Base-by-base conservation (phyloP, 2,797 vertebrate species). In the Coregonus suidteri region DNA sequence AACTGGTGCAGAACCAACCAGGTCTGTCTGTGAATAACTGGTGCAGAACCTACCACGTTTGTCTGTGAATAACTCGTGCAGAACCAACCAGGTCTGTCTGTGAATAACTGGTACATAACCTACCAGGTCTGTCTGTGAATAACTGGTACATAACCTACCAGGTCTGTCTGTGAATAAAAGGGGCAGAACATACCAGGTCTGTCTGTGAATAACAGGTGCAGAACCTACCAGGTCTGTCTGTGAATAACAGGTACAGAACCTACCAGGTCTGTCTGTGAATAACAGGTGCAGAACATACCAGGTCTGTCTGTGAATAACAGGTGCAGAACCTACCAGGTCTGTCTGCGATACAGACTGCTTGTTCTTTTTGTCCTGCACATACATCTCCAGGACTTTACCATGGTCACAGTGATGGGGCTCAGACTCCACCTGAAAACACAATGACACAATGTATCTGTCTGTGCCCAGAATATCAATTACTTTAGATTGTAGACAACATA, bases 381-480 rank as follows among this genome's bases (percentile, higher is more conserved):
- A 96, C 90, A 95, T 91, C 88, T 96, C 93, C 78, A 96, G 81
- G 72, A 94, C 94, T 25, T 74, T 88, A 15, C 92, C 92, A 0
- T 96, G 95, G 83, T 96, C 94, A 84, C 95, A 95, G 82, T 94
- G 93, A 71, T 95, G 93, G 11, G 86, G 89, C 16, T 93, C 90
- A 0, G 85, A 81, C 1, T 90, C 87, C 16, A 92, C 91, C 89
- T 94, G 31, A 3, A 74, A 56, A 74, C 52, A 31, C 41, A 47
- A 47, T 47, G 41, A 47, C 5, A 64, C n/a, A 20, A 25, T 25
- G 59, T n/a, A 59, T n/a, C 35, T 35, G 4, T 4, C 4, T 4
- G 35, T 47, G 9, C 41, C 9, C 59, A 64, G 1, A 64, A 64
- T 6, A 25, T 64, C 20, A 25, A 25, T 9, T 30, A 30, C 0